phyloP scores from a whole-genome alignment of 2,888 invertebrate genomes.

The Xylocampa areola region DNA sequence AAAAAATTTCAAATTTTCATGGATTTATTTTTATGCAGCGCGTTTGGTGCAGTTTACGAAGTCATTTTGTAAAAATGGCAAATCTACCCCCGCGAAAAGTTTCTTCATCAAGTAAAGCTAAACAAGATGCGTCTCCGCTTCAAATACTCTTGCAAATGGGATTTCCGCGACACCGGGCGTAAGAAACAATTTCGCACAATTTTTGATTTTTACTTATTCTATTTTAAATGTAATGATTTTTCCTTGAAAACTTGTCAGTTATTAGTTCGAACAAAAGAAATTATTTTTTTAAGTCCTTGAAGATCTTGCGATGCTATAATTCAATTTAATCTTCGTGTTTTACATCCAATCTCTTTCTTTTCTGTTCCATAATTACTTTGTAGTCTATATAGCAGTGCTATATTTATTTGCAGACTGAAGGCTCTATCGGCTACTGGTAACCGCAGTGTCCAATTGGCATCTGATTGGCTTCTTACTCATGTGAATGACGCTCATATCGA shows the following conservation, averaged over 20 bases:
- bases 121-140: conserved; percentile 93
- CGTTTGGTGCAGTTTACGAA: conserved; percentile 57
- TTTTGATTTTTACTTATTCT: background rate
- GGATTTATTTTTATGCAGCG: conserved; percentile 69
- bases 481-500: conserved; percentile 96
- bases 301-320: background rate
- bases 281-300: background rate
- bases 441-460: conserved; percentile 95
- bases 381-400: background rate
- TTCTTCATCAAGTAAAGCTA: conserved; percentile 92
- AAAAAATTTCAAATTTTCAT: conserved; percentile 33
- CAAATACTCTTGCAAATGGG: conserved; percentile 97
- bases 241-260: background rate
- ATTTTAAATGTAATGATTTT: background rate
- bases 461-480: conserved; percentile 97
- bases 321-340: background rate
- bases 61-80: conserved; percentile 89
- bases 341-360: background rate
- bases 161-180: conserved; percentile 96
- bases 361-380: background rate
- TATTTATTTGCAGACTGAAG: conserved; percentile 91
- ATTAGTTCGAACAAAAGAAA: background rate
- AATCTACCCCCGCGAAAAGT: conserved; percentile 94
- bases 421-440: conserved; percentile 97
- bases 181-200: conserved; percentile 79